phyloP scores from a whole-genome alignment of 2,113 vertebrate genomes.

The Chiloscyllium plagiosum region DNA sequence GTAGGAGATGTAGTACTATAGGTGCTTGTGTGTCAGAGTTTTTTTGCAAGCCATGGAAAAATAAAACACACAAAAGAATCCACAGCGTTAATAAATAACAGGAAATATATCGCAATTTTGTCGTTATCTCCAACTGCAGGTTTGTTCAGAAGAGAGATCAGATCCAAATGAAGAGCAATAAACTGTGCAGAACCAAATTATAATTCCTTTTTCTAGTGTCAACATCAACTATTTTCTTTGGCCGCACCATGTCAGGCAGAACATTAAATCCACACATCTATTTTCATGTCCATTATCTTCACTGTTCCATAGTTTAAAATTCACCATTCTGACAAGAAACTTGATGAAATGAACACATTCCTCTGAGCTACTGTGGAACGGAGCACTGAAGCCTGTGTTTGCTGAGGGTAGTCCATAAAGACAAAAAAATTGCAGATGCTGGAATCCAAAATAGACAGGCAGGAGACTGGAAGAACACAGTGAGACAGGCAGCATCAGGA shows the following conservation, averaged over 20 bases:
- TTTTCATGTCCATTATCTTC: not conserved
- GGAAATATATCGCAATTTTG: constrained; percentile 6
- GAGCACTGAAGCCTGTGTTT: too few species aligned
- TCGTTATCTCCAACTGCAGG: constrained; percentile 27
- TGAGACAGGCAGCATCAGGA: too few species aligned
- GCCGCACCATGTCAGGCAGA: not conserved
- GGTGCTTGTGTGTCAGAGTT: not conserved
- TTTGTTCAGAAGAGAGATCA: not conserved
- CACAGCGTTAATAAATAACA: constrained; percentile 16
- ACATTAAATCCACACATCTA: not conserved
- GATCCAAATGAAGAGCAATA: not conserved
- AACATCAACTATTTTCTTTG: not conserved
- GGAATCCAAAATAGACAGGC: too few species aligned
- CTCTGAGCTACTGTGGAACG: not conserved
- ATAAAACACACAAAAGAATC: not conserved
- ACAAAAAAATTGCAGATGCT: too few species aligned
- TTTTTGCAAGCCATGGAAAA: constrained; percentile 21
- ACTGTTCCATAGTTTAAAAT: not conserved
- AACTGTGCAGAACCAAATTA: not conserved
- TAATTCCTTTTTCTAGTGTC: not conserved
- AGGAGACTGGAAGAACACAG: too few species aligned
- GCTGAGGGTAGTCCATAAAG: not conserved
- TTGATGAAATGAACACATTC: not conserved
- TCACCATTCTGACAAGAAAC: too few species aligned
- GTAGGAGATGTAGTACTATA: not conserved